Conservation (phyloP, 2,888 invertebrate species). For the Drosophila emarginata region DNA sequence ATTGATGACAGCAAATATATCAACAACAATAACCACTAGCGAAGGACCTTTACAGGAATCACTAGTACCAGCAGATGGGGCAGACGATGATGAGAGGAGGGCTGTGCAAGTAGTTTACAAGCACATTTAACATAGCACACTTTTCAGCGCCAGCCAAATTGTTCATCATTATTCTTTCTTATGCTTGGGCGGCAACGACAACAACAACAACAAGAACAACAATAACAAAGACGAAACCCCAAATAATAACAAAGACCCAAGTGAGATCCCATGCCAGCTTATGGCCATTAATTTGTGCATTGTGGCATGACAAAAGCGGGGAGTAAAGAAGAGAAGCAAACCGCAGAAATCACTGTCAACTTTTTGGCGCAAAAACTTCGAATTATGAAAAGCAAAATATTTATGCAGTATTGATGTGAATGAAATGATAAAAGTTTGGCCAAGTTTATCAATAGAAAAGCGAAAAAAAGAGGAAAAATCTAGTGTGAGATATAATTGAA, state of each 20-base stretch:
- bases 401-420: slow-evolving; percentile 9
- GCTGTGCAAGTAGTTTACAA: slow-evolving; percentile 31
- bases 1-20: slow-evolving; percentile 52
- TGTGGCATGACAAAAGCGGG: slow-evolving; percentile 25
- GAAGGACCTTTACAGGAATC: neutral
- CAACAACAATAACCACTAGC: slow-evolving; percentile 28
- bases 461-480: neutral
- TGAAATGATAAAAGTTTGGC: slow-evolving; percentile 4
- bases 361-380: neutral
- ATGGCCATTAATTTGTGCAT: slow-evolving; percentile 27
- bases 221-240: neutral
- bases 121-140: slow-evolving; percentile 22
- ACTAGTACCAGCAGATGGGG: too few relatives aligned
- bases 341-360: slow-evolving; percentile 10
- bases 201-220: neutral
- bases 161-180: slow-evolving; percentile 36
- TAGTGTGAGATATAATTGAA: neutral
- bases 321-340: neutral
- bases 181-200: slow-evolving; percentile 37
- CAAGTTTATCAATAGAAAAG: neutral
- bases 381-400: slow-evolving; percentile 1
- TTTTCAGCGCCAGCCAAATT: slow-evolving; percentile 37
- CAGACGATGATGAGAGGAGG: too few relatives aligned
- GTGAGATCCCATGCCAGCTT: slow-evolving; percentile 15
- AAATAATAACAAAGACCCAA: slow-evolving; percentile 3